Base-by-base conservation (phyloP, 1,140 invertebrate genomes). In the Antheraea mylitta region DNA sequence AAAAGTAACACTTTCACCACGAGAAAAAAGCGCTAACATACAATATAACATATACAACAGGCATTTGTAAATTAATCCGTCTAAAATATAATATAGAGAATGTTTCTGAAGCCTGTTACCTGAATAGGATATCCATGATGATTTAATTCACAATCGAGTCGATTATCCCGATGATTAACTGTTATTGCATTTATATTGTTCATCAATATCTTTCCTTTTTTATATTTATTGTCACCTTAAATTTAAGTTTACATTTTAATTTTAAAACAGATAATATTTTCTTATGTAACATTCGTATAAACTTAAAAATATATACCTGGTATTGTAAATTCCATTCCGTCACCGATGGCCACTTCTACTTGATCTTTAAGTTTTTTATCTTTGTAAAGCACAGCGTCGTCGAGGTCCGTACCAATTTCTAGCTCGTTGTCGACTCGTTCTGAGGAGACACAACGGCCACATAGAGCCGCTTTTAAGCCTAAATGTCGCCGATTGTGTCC, bases 301-400 rank as follows among this genome's bases (percentile, higher is more conserved):
- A 42, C 11, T 42, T 53, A 16, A 13, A 53, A 0, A 53, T 6
- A 42, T 53, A 53, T 94, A 96, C 96, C 97, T 88, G 97, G 96
- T 93, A 98, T 97, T 5, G 96, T 97, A 81, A 98, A 97, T 90
- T 98, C 97, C 96, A 98, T 97, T 60, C 97, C 97, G 86, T 98
- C 97, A 9, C 97, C 96, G 77, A 98, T 97, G 37, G 96, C 96
- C 72, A 98, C 96, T 93, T 98, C 97, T 66, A 98, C 94, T 88
- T 97, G 96, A 72, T 97, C 96, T 93, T 97, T 97, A 75, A 96
- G 95, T 88, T 98, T 98, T 86, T 97, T 97, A 77, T 97, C 96
- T 83, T 96, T 95, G 87, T 96, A 96, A 70, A 97, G 94, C 70
- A 97, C 95, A 37, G 96, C 96, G 91, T 98, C 97, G 65, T 96